A percentile compares a stretch with the other conserved stretches of the same genome.
phyloP scores from a whole-genome alignment of 2,113 vertebrate species.

The Poicephalus gulielmi region DNA sequence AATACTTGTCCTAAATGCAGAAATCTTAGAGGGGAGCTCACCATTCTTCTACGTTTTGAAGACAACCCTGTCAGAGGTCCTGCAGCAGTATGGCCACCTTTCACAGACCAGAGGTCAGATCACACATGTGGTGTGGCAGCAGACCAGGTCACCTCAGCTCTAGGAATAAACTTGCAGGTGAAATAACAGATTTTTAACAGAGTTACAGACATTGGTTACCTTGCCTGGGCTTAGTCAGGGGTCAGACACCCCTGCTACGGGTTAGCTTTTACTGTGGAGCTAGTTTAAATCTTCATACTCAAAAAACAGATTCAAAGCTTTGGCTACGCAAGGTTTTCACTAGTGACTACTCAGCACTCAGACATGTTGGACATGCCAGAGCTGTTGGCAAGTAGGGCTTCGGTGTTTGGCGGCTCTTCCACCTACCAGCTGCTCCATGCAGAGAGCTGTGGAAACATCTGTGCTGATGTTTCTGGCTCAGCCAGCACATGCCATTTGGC shows the following conservation, averaged over 20 bases:
- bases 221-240: neutral
- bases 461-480: neutral
- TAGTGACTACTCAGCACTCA: neutral
- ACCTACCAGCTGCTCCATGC: neutral
- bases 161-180: neutral
- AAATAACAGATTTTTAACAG: neutral
- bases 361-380: accelerated
- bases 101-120: neutral
- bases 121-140: neutral
- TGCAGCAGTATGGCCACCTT: neutral
- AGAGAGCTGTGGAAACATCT: neutral
- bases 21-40: neutral
- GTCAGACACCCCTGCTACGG: neutral
- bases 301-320: neutral
- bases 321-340: neutral
- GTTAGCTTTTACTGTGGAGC: neutral
- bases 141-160: neutral
- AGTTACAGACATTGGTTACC: neutral
- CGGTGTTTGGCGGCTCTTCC: neutral
- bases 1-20: neutral
- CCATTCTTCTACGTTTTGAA: neutral
- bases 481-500: neutral
- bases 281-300: neutral
- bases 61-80: neutral
- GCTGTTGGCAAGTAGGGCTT: neutral